Evolutionary conservation across 1,140 invertebrate species (phyloP).

Genomic region (Psilanteris sp.): DNA sequence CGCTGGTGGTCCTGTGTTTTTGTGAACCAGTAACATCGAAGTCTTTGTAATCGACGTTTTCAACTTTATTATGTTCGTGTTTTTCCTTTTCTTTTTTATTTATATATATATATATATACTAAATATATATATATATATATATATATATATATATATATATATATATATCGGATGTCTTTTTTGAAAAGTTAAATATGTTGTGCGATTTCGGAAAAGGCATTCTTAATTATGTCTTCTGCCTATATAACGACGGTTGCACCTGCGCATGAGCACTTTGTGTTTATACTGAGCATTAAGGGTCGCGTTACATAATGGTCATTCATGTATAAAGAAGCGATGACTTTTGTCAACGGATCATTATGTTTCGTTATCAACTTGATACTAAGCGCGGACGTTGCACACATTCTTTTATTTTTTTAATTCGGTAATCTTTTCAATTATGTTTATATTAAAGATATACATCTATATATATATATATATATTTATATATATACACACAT

Average conservation of each 20-base stretch:
- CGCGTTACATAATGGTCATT: not conserved
- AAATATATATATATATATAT: too few relatives aligned
- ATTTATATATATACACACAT: too few relatives aligned
- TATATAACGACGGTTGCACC: conserved; percentile 29
- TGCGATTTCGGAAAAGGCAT: not conserved
- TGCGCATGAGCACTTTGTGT: conserved; percentile 27
- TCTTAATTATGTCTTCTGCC: conserved; percentile 6
- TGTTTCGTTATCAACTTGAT: not conserved
- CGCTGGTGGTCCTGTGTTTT: too few relatives aligned
- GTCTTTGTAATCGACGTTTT: not conserved
- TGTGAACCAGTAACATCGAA: not conserved
- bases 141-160: too few relatives aligned
- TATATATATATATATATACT: too few relatives aligned
- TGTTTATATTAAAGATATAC: too few relatives aligned
- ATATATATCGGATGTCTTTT: conserved; percentile 1
- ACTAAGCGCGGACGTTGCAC: conserved; percentile 28
- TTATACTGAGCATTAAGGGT: not conserved
- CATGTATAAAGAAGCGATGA: not conserved
- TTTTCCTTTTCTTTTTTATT: conserved; percentile 19
- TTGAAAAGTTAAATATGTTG: not conserved
- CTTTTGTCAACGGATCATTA: conserved; percentile 1
- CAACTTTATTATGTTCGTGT: conserved; percentile 12
- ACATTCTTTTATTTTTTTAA: too few relatives aligned
- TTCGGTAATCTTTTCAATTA: too few relatives aligned
- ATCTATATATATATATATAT: too few relatives aligned